A percentile compares a stretch with the other conserved stretches of the same genome.
Conservation (phyloP, 2,888 invertebrate genomes). For the Nysson spinosus region DNA sequence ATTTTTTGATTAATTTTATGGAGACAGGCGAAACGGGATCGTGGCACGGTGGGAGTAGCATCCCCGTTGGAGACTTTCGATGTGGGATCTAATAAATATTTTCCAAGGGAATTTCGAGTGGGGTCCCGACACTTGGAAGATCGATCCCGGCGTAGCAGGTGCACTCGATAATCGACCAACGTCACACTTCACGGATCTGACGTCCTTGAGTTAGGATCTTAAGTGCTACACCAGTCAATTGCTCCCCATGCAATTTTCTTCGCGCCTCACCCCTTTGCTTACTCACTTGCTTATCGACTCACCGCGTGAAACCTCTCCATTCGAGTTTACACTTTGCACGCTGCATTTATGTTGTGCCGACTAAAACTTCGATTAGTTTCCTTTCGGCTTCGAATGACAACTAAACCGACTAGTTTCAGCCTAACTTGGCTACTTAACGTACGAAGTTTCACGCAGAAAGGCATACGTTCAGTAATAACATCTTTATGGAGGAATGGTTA, state of each 20-base stretch:
- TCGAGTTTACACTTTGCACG: slow-evolving; percentile 52
- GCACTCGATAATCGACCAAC: slow-evolving; percentile 55
- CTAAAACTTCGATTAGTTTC: slow-evolving; percentile 70
- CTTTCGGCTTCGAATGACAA: slow-evolving; percentile 52
- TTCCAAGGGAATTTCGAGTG: slow-evolving; percentile 41
- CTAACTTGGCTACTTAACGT: not conserved
- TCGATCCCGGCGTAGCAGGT: slow-evolving; percentile 55
- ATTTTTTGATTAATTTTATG: slow-evolving; percentile 47
- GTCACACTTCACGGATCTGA: slow-evolving; percentile 48
- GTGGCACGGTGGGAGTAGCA: slow-evolving; percentile 15
- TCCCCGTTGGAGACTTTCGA: slow-evolving; percentile 22
- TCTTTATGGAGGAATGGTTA: too few relatives aligned
- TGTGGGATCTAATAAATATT: slow-evolving; percentile 49
- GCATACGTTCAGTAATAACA: too few relatives aligned
- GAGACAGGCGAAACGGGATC: slow-evolving; percentile 21
- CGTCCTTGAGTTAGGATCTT: slow-evolving; percentile 28
- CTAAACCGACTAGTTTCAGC: slow-evolving; percentile 35
- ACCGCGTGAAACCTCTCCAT: slow-evolving; percentile 18
- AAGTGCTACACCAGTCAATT: slow-evolving; percentile 57
- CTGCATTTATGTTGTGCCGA: slow-evolving; percentile 32
- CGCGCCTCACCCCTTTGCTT: slow-evolving; percentile 18
- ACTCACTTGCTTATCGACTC: slow-evolving; percentile 24
- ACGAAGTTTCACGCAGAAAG: too few relatives aligned
- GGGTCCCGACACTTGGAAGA: slow-evolving; percentile 24
- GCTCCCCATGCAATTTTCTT: slow-evolving; percentile 61